Percentiles rank a stretch among this genome's conserved stretches.
These are phyloP conservation scores for Zaprionus ornatus DNA, from an alignment of 1,140 invertebrate genomes.

Conservation along the genomic window DNA sequence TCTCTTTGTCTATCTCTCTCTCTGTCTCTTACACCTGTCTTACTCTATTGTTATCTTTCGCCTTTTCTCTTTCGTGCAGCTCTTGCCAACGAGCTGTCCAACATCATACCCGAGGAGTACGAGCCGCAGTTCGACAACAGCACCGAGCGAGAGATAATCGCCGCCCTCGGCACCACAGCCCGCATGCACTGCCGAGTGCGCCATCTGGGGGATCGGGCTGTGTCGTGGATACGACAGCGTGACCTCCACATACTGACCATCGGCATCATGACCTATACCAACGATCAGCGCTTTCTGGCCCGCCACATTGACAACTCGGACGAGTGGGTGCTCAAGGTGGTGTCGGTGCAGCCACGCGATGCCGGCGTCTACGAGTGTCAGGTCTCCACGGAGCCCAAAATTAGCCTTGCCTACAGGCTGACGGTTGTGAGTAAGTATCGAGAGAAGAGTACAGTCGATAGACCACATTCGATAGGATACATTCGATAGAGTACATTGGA, in stretches of 20 bases:
- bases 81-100: conserved; percentile 66
- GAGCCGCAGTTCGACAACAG: conserved; percentile 95
- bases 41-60: background rate
- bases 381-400: conserved; percentile 94
- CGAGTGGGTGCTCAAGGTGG: conserved; percentile 93
- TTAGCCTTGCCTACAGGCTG: conserved; percentile 91
- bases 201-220: conserved; percentile 93
- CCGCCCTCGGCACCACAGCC: conserved; percentile 93
- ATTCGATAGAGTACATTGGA: too few relatives aligned
- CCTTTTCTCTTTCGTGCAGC: conserved; percentile 31
- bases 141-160: conserved; percentile 92
- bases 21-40: background rate
- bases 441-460: background rate
- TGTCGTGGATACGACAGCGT: conserved; percentile 90
- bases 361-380: conserved; percentile 92
- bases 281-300: conserved; percentile 90
- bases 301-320: conserved; percentile 93
- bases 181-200: conserved; percentile 93
- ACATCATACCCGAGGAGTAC: conserved; percentile 68
- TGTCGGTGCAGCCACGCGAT: conserved; percentile 91
- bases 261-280: conserved; percentile 90
- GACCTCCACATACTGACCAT: conserved; percentile 91
- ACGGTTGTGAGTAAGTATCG: conserved; percentile 91
- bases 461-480: too few relatives aligned
- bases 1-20: background rate